A percentile compares a stretch with the other conserved stretches of the same genome.
phyloP scores from a whole-genome alignment of 2,113 vertebrate species.

The Peromyscus leucopus region DNA sequence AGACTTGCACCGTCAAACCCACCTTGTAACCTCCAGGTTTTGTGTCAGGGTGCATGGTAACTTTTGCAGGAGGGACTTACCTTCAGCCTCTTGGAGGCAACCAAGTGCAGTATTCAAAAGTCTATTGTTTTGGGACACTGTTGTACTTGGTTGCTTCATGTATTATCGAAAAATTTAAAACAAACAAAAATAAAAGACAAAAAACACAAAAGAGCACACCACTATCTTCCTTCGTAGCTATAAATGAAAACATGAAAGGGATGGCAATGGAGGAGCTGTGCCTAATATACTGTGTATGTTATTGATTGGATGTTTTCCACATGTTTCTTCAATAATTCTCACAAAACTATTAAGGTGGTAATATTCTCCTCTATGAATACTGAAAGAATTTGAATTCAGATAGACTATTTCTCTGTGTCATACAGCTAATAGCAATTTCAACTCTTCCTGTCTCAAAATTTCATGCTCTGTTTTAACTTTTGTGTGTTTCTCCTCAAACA shows the following conservation, averaged over 20 bases:
- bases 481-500: not conserved
- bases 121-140: not conserved
- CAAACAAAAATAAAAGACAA: not conserved
- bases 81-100: too few relatives aligned
- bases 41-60: not conserved
- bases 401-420: not conserved
- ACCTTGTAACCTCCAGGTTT: not conserved
- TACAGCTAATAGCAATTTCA: not conserved
- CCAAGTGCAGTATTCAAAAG: too few relatives aligned
- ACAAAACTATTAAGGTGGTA: not conserved
- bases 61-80: not conserved
- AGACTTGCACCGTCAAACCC: not conserved
- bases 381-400: not conserved
- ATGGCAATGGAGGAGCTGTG: not conserved
- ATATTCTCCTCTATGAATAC: not conserved
- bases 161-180: not conserved
- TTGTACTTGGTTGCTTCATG: not conserved
- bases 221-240: not conserved
- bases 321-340: not conserved
- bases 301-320: not conserved
- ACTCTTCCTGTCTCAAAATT: not conserved
- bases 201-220: not conserved
- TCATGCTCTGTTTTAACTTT: constrained; percentile 21
- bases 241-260: not conserved
- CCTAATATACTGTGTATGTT: not conserved